Base-by-base conservation (phyloP, 1,140 invertebrate genomes). In the Sipha flava region DNA sequence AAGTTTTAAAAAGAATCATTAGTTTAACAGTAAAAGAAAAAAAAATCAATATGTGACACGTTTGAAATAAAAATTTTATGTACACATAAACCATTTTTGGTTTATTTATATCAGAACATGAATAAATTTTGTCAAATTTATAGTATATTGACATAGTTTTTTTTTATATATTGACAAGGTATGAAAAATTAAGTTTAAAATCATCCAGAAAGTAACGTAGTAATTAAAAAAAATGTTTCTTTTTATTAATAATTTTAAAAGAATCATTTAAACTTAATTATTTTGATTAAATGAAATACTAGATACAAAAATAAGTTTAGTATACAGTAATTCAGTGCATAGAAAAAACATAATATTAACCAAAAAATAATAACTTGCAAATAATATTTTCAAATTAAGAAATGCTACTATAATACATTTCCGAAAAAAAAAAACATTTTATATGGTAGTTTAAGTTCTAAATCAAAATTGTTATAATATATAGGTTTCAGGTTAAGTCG, bases 321-420 rank as follows among this genome's bases (percentile, higher is more conserved):
- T 29, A 29, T 21, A 4, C 1, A 29, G 23, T 29, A 40, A 29
- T 43, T 45, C 18, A 7, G 66, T 70, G 66, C 26, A 70, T 14
- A 31, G 43, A 70, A 18, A 47, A 68, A 68, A 45, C 66, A 68
- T 23, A 31, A 70, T 4, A 16, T 43, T 70, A 70, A 47, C 18
- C 29, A 23, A 16, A 23, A 64, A 40, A 66, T 40, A 62, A 64
- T 34, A 64, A 64, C 6, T 26, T 47, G 5, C 1, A 47, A 47
- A 45, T 3, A 47, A 70, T 31, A 47, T 70, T 70, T 23, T 40
- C 5, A 45, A 29, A 45, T n/a, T n/a, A 31, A 34, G 23, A 70
- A 70, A 70, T 70, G 45, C n/a, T 47, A 54, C 45, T 75, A 52
- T 37, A 54, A 52, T 75, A 75, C 70, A 75, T 14, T n/a, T 59